These are phyloP conservation scores for Pinctada fucata DNA, from an alignment of 2,888 invertebrate species.

Conservation along the genomic window DNA sequence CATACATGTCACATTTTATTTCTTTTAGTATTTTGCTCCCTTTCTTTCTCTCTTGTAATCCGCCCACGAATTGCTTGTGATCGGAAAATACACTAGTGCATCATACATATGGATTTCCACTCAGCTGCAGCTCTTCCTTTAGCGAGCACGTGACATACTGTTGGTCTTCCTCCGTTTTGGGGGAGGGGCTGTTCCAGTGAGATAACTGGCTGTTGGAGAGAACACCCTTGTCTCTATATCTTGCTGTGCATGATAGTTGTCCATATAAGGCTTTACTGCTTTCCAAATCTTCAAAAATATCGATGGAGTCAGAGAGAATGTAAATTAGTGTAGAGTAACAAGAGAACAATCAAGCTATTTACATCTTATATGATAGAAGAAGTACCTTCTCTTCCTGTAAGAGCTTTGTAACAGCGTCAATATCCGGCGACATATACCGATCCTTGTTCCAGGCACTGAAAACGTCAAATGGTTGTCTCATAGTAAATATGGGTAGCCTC, in stretches of 20 bases:
- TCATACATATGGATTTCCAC: no score
- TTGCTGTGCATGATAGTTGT: slow-evolving; percentile 77
- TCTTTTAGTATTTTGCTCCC: no score
- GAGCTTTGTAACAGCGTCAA: slow-evolving; percentile 81
- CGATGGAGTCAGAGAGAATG: no score
- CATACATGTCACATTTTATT: no score
- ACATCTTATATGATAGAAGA: slow-evolving; percentile 33
- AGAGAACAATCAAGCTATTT: no score
- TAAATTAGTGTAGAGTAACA: no score
- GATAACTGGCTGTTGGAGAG: slow-evolving; percentile 77
- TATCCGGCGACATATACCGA: slow-evolving; percentile 83
- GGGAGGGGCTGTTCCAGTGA: slow-evolving; percentile 31
- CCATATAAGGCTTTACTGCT: slow-evolving; percentile 78
- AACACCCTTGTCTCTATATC: slow-evolving; percentile 79
- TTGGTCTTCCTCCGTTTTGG: slow-evolving; percentile 29
- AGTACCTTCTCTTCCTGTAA: slow-evolving; percentile 78
- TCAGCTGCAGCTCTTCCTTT: neutral
- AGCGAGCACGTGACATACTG: slow-evolving; percentile 16
- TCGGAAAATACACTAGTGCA: no score
- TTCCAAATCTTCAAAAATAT: slow-evolving; percentile 78
- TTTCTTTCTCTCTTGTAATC: no score
- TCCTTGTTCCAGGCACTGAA: slow-evolving; percentile 82
- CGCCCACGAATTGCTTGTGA: no score
- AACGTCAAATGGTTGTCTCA: neutral
- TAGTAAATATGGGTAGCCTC: no score